These are phyloP conservation scores for Orthonyx spaldingii DNA, from an alignment of 2,113 vertebrate species.

Conservation along the genomic window DNA sequence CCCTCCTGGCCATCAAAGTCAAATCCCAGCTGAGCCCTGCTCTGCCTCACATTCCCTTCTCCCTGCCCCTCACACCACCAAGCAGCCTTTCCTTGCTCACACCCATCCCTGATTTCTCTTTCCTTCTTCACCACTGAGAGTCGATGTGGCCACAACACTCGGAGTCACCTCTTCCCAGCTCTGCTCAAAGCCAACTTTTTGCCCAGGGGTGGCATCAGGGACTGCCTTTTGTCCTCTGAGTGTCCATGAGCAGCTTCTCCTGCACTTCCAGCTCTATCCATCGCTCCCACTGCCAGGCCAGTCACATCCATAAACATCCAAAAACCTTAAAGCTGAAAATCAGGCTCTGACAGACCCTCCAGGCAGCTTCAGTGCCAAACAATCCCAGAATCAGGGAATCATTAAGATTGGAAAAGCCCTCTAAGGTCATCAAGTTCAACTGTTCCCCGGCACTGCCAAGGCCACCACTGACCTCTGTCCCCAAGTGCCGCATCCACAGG, in stretches of 20 bases:
- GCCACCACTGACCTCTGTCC: neutral
- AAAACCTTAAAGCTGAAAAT: neutral
- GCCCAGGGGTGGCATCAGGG: neutral
- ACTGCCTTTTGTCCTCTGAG: accelerated
- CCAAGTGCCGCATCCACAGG: neutral
- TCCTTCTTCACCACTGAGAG: neutral
- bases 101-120: neutral
- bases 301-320: neutral
- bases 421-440: neutral
- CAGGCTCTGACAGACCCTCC: neutral
- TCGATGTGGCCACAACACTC: accelerated
- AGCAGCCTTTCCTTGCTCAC: neutral
- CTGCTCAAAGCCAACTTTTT: neutral
- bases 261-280: neutral
- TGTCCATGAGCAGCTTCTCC: neutral
- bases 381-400: neutral
- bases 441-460: neutral
- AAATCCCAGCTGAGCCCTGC: neutral
- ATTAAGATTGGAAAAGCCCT: neutral
- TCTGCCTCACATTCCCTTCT: neutral
- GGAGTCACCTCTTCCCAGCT: neutral
- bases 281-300: neutral
- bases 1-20: neutral
- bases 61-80: neutral
- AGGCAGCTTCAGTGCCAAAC: neutral